Evolutionary conservation across 2,888 invertebrate species (phyloP).

Genomic region (Drosophila kuntzei): DNA sequence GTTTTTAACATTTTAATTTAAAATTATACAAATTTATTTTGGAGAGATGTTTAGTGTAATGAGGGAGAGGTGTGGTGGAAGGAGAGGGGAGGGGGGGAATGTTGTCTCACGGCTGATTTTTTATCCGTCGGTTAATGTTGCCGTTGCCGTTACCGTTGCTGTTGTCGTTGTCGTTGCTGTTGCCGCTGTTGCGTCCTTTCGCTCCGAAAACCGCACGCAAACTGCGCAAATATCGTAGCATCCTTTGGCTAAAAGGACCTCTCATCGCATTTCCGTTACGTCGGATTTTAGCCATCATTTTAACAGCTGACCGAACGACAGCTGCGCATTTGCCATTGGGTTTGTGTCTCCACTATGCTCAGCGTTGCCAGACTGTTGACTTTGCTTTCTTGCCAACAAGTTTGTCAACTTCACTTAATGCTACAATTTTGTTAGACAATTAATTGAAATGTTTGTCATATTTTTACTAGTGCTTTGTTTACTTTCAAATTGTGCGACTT

Average conservation of each 20-base stretch:
- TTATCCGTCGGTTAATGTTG: constrained; percentile 10
- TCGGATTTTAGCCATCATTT: constrained; percentile 22
- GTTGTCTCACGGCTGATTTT: constrained; percentile 22
- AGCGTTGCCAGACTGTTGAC: constrained; percentile 9
- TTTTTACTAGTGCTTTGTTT: neutral
- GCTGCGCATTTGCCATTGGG: constrained; percentile 40
- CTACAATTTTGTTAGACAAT: neutral
- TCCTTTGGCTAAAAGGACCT: constrained; percentile 73
- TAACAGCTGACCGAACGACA: constrained; percentile 42
- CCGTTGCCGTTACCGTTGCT: constrained; percentile 13
- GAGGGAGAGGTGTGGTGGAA: neutral
- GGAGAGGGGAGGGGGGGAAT: too few species aligned
- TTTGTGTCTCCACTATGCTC: constrained; percentile 34
- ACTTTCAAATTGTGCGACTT: neutral
- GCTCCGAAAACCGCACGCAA: constrained; percentile 82
- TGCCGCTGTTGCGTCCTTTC: constrained; percentile 70
- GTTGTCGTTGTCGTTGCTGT: constrained; percentile 6
- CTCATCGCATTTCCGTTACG: constrained; percentile 13
- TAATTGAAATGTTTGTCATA: neutral
- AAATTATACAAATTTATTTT: too few species aligned
- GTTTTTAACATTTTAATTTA: too few species aligned
- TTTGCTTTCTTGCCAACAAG: neutral
- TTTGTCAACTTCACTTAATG: neutral
- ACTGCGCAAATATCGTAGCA: constrained; percentile 78
- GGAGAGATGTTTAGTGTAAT: too few species aligned